Conservation (phyloP, 2,888 invertebrate species). For the Sinhomidia bicolor region DNA sequence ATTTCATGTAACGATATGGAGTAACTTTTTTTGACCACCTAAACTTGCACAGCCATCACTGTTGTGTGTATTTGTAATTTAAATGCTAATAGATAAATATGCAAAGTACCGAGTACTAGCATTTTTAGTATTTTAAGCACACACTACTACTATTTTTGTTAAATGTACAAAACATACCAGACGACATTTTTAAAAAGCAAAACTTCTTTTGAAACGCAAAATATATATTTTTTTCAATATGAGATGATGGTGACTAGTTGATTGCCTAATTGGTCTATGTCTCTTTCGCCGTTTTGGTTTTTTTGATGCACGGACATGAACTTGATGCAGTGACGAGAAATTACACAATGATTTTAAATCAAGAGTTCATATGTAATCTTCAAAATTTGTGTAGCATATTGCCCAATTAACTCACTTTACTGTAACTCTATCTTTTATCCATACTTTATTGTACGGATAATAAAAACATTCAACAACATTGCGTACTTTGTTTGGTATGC, state of each 20-base stretch:
- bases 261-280: background rate
- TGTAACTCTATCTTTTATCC: background rate
- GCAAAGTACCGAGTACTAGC: too few relatives aligned
- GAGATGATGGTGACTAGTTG: background rate
- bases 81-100: constrained; percentile 17
- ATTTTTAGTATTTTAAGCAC: too few relatives aligned
- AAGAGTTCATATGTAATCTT: constrained; percentile 54
- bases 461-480: background rate
- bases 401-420: background rate
- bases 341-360: background rate
- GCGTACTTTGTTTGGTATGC: background rate
- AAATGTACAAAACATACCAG: too few relatives aligned
- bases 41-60: too few relatives aligned
- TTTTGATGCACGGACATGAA: constrained; percentile 57
- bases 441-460: too few relatives aligned
- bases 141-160: too few relatives aligned
- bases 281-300: background rate
- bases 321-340: background rate
- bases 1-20: too few relatives aligned
- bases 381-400: constrained; percentile 35
- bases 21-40: too few relatives aligned
- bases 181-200: background rate
- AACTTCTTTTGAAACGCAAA: too few relatives aligned
- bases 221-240: background rate
- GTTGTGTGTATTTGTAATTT: background rate